These are phyloP conservation scores for Drosophila anomalata DNA, from an alignment of 2,888 invertebrate species.

Conservation along the genomic window DNA sequence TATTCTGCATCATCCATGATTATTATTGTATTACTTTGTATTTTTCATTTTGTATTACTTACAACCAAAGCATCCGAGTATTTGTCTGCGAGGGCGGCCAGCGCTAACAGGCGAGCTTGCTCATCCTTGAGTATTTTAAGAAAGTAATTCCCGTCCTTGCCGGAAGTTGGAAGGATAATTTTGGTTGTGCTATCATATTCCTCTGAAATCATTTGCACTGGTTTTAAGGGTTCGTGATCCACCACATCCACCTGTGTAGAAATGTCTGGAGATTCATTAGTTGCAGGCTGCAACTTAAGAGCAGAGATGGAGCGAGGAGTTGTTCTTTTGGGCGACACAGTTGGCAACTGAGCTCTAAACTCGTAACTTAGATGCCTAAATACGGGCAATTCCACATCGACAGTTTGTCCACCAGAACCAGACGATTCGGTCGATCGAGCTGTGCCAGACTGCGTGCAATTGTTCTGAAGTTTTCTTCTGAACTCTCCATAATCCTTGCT, in stretches of 20 bases:
- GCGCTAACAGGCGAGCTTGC: slow-evolving; percentile 87
- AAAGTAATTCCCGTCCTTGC: slow-evolving; percentile 90
- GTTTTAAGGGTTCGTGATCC: slow-evolving; percentile 57
- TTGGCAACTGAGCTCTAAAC: slow-evolving; percentile 92
- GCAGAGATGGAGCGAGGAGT: slow-evolving; percentile 48
- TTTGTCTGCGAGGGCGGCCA: slow-evolving; percentile 89
- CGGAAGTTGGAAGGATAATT: neutral
- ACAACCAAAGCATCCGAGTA: slow-evolving; percentile 87
- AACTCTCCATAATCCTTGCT: slow-evolving; percentile 80
- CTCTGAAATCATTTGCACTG: slow-evolving; percentile 38
- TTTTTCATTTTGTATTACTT: slow-evolving; percentile 6
- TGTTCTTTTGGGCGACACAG: slow-evolving; percentile 85
- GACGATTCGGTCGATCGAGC: slow-evolving; percentile 28
- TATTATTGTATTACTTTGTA: neutral
- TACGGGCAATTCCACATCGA: slow-evolving; percentile 87
- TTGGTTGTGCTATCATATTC: slow-evolving; percentile 34
- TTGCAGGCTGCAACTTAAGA: slow-evolving; percentile 39
- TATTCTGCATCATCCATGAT: slow-evolving; percentile 64
- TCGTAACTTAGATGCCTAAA: slow-evolving; percentile 93
- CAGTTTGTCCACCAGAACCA: slow-evolving; percentile 31
- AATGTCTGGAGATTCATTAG: slow-evolving; percentile 16
- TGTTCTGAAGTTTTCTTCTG: slow-evolving; percentile 69
- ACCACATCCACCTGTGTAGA: slow-evolving; percentile 57
- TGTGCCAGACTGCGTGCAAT: slow-evolving; percentile 40
- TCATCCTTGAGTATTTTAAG: slow-evolving; percentile 90